Evolutionary conservation across 2,888 invertebrate genomes (phyloP).

Genomic region (Plutella xylostella): DNA sequence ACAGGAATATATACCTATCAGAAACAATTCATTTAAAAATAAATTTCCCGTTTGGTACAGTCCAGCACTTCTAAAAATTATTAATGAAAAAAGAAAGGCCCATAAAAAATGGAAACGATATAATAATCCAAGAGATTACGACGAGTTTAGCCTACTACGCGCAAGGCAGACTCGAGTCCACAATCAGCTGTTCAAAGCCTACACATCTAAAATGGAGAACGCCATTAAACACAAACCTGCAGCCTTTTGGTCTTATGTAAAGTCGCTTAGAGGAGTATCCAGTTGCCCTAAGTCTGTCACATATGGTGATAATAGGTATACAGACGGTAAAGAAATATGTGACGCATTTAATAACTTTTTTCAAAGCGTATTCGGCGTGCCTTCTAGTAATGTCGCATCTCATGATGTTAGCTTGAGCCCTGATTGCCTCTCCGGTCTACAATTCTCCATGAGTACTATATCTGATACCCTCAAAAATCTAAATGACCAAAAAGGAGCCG

Average conservation of each 20-base stretch:
- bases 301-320: neutral
- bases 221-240: neutral
- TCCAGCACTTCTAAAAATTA: no score
- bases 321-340: neutral
- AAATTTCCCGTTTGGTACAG: neutral
- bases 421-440: neutral
- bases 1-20: neutral
- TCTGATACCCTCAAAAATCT: neutral
- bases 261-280: no score
- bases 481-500: neutral
- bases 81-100: neutral
- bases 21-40: neutral
- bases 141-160: slow-evolving; percentile 1
- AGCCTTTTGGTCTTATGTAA: no score
- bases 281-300: no score
- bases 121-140: neutral
- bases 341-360: no score
- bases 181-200: neutral
- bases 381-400: no score
- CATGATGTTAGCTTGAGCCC: neutral
- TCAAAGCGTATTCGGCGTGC: no score
- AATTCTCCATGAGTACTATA: neutral
- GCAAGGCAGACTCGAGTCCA: slow-evolving; percentile 1
- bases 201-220: no score
- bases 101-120: slow-evolving; percentile 1